A percentile compares a stretch with the other conserved stretches of the same genome.
These are phyloP conservation scores for Lepas anatifera DNA, from an alignment of 2,888 invertebrate species.

Conservation along the genomic window DNA sequence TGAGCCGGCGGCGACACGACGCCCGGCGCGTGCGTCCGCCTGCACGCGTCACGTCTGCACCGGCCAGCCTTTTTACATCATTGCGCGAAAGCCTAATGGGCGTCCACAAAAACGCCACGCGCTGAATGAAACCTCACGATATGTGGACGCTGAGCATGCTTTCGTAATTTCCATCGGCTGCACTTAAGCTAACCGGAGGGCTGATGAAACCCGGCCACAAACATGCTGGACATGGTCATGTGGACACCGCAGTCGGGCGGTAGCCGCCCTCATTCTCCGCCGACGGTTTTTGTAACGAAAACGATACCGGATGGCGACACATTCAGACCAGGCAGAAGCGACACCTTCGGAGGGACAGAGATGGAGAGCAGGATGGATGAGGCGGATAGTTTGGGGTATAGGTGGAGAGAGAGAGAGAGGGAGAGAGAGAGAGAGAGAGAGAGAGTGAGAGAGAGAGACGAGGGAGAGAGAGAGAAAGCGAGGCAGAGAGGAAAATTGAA, in stretches of 20 bases:
- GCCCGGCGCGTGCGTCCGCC: no score
- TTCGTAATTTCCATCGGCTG: conserved; percentile 1
- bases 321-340: background rate
- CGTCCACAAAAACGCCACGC: background rate
- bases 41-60: no score
- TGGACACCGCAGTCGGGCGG: no score
- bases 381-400: background rate
- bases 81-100: conserved; percentile 4
- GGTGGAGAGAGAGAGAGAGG: background rate
- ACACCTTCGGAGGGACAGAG: background rate
- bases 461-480: background rate
- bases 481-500: background rate
- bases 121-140: background rate
- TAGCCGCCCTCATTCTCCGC: no score
- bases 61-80: no score
- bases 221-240: background rate
- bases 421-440: background rate
- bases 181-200: background rate
- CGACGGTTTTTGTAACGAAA: background rate
- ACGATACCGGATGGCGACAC: background rate
- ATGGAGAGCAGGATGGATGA: background rate
- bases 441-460: background rate
- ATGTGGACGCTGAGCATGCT: background rate
- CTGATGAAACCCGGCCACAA: background rate
- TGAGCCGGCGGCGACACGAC: no score